phyloP scores from a whole-genome alignment of 2,888 invertebrate species.

The Melipona beecheii region DNA sequence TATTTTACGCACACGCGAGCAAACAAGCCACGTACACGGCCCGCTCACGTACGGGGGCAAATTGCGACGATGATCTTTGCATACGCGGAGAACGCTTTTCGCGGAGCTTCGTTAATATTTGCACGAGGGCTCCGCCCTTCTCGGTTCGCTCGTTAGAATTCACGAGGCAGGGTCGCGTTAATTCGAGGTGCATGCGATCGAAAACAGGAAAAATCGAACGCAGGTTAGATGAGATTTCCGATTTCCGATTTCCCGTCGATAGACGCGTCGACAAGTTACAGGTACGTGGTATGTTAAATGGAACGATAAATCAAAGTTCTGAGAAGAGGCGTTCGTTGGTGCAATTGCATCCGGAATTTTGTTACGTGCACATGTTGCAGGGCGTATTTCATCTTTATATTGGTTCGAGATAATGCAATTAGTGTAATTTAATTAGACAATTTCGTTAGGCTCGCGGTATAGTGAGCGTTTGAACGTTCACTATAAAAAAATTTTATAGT shows the following conservation, averaged over 20 bases:
- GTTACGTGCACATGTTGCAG: too few relatives aligned
- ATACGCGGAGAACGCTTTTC: slow-evolving; percentile 10
- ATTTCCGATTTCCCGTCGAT: background rate
- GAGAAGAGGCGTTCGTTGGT: background rate
- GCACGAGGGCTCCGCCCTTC: background rate
- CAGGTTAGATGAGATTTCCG: background rate
- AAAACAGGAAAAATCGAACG: background rate
- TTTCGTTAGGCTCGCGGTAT: too few relatives aligned
- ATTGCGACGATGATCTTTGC: slow-evolving; percentile 21
- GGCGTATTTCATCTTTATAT: too few relatives aligned
- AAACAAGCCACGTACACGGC: slow-evolving; percentile 19
- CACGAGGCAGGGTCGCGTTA: background rate
- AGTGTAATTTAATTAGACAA: too few relatives aligned
- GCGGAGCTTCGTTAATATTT: slow-evolving; percentile 26
- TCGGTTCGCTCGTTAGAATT: background rate
- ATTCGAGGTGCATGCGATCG: background rate
- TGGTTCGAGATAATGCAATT: too few relatives aligned
- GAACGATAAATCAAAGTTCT: background rate
- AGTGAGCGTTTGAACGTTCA: too few relatives aligned
- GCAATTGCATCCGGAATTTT: background rate
- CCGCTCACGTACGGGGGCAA: background rate
- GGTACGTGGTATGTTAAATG: background rate
- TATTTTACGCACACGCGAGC: slow-evolving; percentile 14
- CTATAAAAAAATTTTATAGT: too few relatives aligned
- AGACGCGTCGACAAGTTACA: too few relatives aligned